Percentiles rank a stretch among this genome's conserved stretches.
phyloP scores from a whole-genome alignment of 2,888 invertebrate genomes.

The Abrostola triplasia region DNA sequence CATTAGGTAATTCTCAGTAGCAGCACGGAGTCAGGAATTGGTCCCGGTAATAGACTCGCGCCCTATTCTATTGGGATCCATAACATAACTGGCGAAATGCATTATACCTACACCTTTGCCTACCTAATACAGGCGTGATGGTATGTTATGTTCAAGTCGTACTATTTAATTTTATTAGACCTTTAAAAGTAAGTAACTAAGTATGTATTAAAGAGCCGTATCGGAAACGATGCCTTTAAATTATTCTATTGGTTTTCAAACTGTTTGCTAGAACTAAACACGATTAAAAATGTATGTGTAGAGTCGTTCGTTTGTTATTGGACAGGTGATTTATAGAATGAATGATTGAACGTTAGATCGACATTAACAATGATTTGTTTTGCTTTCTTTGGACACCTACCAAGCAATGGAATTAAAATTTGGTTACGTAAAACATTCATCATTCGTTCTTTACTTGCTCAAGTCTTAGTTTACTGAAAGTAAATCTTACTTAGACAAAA shows the following conservation, averaged over 20 bases:
- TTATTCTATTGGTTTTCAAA: neutral
- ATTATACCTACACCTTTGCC: no score
- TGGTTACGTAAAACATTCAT: no score
- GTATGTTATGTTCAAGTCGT: no score
- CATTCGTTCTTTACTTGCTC: no score
- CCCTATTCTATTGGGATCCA: no score
- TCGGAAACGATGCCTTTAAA: conserved; percentile 6
- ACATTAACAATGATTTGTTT: neutral
- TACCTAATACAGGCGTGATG: no score
- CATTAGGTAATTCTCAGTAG: no score
- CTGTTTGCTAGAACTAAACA: neutral
- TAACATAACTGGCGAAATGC: no score
- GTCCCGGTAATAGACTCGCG: no score
- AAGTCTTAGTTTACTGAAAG: no score
- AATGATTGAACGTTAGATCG: neutral
- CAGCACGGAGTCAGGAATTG: no score
- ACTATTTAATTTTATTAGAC: conserved; percentile 23
- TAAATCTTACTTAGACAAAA: no score
- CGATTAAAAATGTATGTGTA: neutral
- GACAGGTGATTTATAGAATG: neutral
- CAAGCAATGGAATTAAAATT: neutral
- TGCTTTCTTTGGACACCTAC: neutral
- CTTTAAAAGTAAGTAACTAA: neutral
- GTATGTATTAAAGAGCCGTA: conserved; percentile 9
- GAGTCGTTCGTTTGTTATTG: neutral